Percentiles rank a stretch among this genome's conserved stretches.
Evolutionary conservation across 2,888 invertebrate genomes (phyloP).

Genomic region (Drosophila koepferae): DNA sequence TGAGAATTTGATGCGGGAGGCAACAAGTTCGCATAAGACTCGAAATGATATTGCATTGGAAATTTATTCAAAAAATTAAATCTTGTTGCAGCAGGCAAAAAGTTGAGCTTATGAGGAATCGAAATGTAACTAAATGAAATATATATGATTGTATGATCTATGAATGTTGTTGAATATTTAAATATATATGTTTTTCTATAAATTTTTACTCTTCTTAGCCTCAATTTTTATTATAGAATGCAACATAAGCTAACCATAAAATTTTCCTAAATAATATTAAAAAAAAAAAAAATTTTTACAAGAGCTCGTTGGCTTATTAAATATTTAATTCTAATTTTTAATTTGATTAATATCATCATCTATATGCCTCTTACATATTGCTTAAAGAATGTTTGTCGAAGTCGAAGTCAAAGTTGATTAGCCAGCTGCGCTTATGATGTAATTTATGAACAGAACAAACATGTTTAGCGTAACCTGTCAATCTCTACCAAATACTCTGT

Average conservation of each 20-base stretch:
- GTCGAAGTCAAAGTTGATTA: constrained; percentile 1
- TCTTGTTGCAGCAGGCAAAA: not conserved
- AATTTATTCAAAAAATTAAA: not conserved
- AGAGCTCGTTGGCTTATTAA: too few relatives aligned
- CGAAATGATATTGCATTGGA: not conserved
- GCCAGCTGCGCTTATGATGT: constrained; percentile 10
- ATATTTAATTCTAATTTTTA: not conserved
- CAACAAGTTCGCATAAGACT: not conserved
- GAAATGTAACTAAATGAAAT: not conserved
- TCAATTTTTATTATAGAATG: too few relatives aligned
- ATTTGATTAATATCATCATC: not conserved
- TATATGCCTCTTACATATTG: not conserved
- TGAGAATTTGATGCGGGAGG: constrained; percentile 11
- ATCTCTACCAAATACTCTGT: not conserved
- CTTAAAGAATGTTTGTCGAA: constrained; percentile 5
- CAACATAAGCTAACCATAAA: too few relatives aligned
- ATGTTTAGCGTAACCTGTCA: constrained; percentile 12
- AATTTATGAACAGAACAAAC: constrained; percentile 9
- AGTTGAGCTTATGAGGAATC: not conserved
- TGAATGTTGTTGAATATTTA: not conserved
- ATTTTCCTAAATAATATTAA: too few relatives aligned
- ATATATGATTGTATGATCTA: not conserved
- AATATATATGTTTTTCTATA: not conserved
- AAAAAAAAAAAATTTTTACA: too few relatives aligned
- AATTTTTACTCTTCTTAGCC: not conserved